Conservation (phyloP, 2,888 invertebrate genomes). For the Hanleya hanleyi region DNA sequence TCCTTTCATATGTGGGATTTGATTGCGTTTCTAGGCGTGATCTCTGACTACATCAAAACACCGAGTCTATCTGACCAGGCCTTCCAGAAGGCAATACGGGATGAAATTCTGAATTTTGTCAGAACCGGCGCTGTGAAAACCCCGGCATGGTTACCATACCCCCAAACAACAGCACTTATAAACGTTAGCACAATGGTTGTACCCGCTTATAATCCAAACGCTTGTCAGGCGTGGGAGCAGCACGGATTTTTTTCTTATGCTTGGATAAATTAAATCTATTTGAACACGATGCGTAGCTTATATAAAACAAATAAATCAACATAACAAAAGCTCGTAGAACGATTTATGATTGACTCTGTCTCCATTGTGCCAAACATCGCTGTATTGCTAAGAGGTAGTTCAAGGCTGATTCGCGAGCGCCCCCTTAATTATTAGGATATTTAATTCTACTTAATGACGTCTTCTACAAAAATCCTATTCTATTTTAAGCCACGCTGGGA, state of each 20-base stretch:
- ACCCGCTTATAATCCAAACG: constrained; percentile 48
- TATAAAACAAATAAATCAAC: too few species aligned
- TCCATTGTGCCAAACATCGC: too few species aligned
- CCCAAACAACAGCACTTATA: constrained; percentile 45
- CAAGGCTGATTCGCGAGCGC: too few species aligned
- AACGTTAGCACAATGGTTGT: constrained; percentile 26
- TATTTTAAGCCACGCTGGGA: too few species aligned
- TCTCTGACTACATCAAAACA: constrained; percentile 39
- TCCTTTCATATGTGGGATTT: constrained; percentile 59
- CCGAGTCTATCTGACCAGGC: constrained; percentile 44
- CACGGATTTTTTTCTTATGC: constrained; percentile 55
- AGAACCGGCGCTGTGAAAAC: constrained; percentile 41
- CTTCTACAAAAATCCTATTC: too few species aligned
- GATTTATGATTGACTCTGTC: too few species aligned
- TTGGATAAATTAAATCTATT: constrained; percentile 62
- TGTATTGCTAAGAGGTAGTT: too few species aligned
- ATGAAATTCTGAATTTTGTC: constrained; percentile 53
- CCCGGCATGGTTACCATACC: constrained; percentile 44
- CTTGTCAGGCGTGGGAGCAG: constrained; percentile 56
- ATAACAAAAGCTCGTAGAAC: too few species aligned
- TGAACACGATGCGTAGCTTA: too few species aligned
- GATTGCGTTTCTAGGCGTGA: constrained; percentile 54
- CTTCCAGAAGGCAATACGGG: constrained; percentile 48
- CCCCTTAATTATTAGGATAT: too few species aligned
- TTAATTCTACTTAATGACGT: too few species aligned